Percentiles rank a stretch among this genome's conserved stretches.
These are phyloP conservation scores for Garrulus glandarius DNA, from an alignment of 2,797 vertebrate species.

Conservation along the genomic window DNA sequence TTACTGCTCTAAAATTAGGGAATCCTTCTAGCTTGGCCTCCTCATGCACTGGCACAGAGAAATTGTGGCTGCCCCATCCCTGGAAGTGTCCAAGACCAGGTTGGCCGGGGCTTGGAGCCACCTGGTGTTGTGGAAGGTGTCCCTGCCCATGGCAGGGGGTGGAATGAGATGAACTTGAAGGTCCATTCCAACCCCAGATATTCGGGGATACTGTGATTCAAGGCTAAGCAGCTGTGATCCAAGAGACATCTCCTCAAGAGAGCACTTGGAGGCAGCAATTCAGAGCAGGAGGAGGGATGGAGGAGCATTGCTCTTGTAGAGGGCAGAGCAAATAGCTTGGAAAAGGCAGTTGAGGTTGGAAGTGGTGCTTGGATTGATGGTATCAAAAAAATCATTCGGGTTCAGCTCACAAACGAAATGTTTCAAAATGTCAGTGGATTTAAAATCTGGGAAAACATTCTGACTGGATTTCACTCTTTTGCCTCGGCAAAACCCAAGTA, in stretches of 20 bases:
- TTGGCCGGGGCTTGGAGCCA: rapidly evolving
- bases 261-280: background rate
- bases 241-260: background rate
- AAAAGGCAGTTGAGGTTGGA: background rate
- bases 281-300: background rate
- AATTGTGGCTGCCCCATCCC: background rate
- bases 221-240: rapidly evolving
- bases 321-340: background rate
- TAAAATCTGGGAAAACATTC: background rate
- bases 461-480: constrained; percentile 36
- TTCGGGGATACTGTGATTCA: background rate
- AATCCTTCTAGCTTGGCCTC: background rate
- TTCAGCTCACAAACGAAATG: background rate
- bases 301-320: rapidly evolving
- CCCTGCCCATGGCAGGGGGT: background rate
- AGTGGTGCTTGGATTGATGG: background rate
- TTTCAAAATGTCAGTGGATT: constrained; percentile 51
- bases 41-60: background rate
- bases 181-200: background rate
- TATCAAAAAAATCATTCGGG: rapidly evolving
- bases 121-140: rapidly evolving
- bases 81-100: background rate
- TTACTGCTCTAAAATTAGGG: background rate
- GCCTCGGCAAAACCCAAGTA: background rate
- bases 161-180: background rate